Percentiles rank a stretch among this genome's conserved stretches.
Evolutionary conservation across 2,113 vertebrate species (phyloP).

Genomic region (Phylloscopus trochiloides): DNA sequence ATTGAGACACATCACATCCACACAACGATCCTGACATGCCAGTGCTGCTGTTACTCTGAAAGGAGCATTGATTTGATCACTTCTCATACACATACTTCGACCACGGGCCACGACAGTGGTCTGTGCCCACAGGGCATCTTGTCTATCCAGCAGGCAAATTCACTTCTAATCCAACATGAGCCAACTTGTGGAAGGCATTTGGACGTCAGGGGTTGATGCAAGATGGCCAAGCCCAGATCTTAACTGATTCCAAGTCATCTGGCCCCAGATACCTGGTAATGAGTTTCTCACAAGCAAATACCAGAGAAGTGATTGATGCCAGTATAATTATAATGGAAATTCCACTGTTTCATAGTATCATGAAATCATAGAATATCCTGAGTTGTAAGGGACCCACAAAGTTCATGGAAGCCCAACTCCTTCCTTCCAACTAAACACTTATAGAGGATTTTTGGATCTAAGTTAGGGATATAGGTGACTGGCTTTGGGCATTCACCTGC

Average conservation of each 20-base stretch:
- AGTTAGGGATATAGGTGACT: background rate
- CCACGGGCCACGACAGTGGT: background rate
- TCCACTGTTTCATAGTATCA: background rate
- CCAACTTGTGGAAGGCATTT: background rate
- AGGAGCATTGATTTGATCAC: background rate
- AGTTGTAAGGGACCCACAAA: background rate
- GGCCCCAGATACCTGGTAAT: background rate
- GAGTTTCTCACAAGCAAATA: slow-evolving; percentile 18
- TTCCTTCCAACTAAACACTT: background rate
- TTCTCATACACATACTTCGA: background rate
- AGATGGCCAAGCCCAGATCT: slow-evolving; percentile 28
- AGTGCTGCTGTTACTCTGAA: background rate
- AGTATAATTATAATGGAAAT: background rate
- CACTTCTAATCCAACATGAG: background rate
- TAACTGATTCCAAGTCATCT: background rate
- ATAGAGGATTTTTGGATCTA: background rate
- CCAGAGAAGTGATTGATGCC: background rate
- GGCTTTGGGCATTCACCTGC: background rate
- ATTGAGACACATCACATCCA: background rate
- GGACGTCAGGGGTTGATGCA: background rate
- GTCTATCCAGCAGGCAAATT: background rate
- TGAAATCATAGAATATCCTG: background rate
- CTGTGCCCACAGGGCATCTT: background rate
- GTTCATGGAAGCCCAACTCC: background rate
- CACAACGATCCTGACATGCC: background rate